Percentiles rank a stretch among this genome's conserved stretches.
phyloP scores from a whole-genome alignment of 1,140 invertebrate genomes.

The Rhagoletis zephyria region DNA sequence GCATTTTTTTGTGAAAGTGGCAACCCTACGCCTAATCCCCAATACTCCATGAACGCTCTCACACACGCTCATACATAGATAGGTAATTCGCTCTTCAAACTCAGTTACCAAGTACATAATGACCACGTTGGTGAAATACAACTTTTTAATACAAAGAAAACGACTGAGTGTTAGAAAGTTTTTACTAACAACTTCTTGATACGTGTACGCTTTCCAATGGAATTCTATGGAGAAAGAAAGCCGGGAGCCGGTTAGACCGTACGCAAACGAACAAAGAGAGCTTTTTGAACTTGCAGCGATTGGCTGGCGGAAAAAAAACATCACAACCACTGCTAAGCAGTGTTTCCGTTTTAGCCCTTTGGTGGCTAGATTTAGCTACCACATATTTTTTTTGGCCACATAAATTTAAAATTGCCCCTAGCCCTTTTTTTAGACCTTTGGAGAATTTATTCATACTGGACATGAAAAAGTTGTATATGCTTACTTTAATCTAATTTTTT shows the following conservation, averaged over 20 bases:
- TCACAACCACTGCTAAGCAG: no score
- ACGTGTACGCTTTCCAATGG: slow-evolving; percentile 48
- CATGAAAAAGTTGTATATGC: no score
- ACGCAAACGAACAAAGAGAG: slow-evolving; percentile 6
- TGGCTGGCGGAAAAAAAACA: background rate
- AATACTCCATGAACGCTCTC: slow-evolving; percentile 19
- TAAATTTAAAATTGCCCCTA: no score
- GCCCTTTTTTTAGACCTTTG: no score
- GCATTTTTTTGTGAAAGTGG: no score
- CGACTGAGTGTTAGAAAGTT: slow-evolving; percentile 3
- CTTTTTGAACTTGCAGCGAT: background rate
- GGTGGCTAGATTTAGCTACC: no score
- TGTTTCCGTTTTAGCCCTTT: no score
- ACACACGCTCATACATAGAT: background rate
- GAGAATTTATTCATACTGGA: no score
- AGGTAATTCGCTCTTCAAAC: background rate
- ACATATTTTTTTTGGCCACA: no score
- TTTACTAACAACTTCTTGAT: slow-evolving; percentile 19
- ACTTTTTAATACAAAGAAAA: background rate
- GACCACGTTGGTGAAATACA: background rate
- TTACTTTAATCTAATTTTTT: no score
- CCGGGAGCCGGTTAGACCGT: slow-evolving; percentile 13
- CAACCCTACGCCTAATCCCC: background rate
- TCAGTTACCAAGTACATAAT: background rate
- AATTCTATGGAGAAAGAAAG: background rate